phyloP scores from a whole-genome alignment of 2,888 invertebrate genomes.

The Cloeon dipterum region DNA sequence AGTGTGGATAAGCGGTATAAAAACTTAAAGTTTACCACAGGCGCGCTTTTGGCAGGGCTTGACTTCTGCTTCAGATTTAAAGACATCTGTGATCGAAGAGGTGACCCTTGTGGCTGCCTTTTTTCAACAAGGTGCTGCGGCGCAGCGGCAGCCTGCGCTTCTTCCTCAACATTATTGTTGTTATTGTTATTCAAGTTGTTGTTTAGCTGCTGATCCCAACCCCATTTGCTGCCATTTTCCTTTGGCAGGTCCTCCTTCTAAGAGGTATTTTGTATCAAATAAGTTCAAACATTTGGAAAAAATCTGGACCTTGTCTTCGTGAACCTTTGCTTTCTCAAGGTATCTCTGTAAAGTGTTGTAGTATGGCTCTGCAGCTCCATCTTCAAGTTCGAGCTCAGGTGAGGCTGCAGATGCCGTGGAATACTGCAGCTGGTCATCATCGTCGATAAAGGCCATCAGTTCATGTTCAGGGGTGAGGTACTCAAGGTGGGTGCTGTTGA shows the following conservation, averaged over 20 bases:
- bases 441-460: slow-evolving; percentile 54
- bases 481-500: slow-evolving; percentile 64
- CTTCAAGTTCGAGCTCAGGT: neutral
- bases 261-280: too few species aligned
- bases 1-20: slow-evolving; percentile 4
- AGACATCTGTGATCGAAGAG: slow-evolving; percentile 20
- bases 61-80: slow-evolving; percentile 9
- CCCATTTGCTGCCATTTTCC: too few species aligned
- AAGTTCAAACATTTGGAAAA: too few species aligned
- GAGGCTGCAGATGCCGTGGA: neutral
- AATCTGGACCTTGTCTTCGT: too few species aligned
- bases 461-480: slow-evolving; percentile 60
- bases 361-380: neutral
- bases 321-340: too few species aligned
- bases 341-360: slow-evolving; percentile 1
- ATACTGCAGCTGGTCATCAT: slow-evolving; percentile 24
- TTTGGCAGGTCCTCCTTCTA: too few species aligned
- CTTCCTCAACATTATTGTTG: slow-evolving; percentile 13
- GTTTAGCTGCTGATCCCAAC: slow-evolving; percentile 9
- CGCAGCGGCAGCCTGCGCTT: slow-evolving; percentile 3
- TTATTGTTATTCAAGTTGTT: slow-evolving; percentile 18
- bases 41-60: neutral
- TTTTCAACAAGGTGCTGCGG: slow-evolving; percentile 3
- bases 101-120: slow-evolving; percentile 40
- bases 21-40: too few species aligned